phyloP scores from a whole-genome alignment of 2,113 vertebrate genomes.

The Marmota monax region DNA sequence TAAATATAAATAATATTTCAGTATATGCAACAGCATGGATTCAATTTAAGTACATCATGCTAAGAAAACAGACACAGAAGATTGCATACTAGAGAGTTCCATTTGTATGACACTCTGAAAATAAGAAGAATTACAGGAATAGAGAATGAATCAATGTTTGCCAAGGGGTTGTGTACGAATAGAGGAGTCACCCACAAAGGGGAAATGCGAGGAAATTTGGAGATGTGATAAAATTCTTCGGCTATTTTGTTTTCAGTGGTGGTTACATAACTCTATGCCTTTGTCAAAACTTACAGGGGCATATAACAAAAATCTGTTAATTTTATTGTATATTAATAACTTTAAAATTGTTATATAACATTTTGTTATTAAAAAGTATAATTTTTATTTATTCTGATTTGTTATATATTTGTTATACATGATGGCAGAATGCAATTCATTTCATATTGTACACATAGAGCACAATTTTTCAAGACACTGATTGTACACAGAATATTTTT shows the following conservation, averaged over 20 bases:
- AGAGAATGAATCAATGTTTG: not conserved
- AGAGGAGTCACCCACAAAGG: not conserved
- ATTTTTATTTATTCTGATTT: too few relatives aligned
- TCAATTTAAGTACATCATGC: not conserved
- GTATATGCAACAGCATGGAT: not conserved
- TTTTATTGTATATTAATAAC: not conserved
- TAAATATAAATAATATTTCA: not conserved
- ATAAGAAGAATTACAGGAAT: not conserved
- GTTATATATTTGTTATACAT: too few relatives aligned
- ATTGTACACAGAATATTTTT: too few relatives aligned
- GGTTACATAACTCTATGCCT: not conserved
- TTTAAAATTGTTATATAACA: not conserved
- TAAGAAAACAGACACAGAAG: not conserved
- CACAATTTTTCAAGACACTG: too few relatives aligned
- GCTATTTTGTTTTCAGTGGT: not conserved
- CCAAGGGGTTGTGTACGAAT: not conserved
- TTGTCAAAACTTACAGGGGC: not conserved
- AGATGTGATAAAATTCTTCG: not conserved
- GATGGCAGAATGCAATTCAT: too few relatives aligned
- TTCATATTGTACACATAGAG: too few relatives aligned
- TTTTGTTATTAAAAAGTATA: not conserved
- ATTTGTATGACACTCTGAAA: not conserved
- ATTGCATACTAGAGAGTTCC: not conserved
- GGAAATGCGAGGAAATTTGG: not conserved
- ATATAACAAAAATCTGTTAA: not conserved